Evolutionary conservation across 1,140 invertebrate genomes (phyloP), one percentile per base, ranked within the genome.

Genomic region (Heliconius himera): DNA sequence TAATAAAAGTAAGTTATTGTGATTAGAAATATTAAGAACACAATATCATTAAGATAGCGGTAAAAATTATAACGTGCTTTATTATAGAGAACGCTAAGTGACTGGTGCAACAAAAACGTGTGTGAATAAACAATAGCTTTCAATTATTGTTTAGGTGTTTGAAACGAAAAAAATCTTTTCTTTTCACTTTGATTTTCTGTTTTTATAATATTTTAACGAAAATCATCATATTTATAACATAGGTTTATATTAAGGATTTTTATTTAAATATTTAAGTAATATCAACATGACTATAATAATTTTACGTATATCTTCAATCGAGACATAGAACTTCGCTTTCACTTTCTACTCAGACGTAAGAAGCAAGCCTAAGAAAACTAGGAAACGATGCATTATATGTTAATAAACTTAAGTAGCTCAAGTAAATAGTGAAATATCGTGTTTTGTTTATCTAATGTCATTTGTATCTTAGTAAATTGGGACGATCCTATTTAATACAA

Each of bases 1-100:
- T 83, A 82, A 87, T 74, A 88, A 87, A 88, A 85, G 91, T 94
- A 94, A 94, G 92, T 93, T 87, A 79, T 76, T 80, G 87, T 79
- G 79, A 73, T 76, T 79, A 80, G 71, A 29, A 29, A 0, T 29
- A 29, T 29, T 66, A 11, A 66, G 13, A 16, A 16, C n/a, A 66
- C 0, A 66, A 66, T 26, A 22, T 22, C n/a, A 56, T 66, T 66
- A 29, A 66, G 26, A 66, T 29, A 66, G 22, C 9, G 22, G 26
- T 66, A 29, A 16, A 66, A 29, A 22, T 56, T 66, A 66, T 66
- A 2, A 66, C 8, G 22, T 29, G 26, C 26, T 29, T 29, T 66
- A 66, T 29, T 66, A 66, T 29, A 26, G 60, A 66, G 60, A 66
- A 66, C 26, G 54, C 8, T 22, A 29, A 66, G 60, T 66, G 60